Percentiles rank a stretch among this genome's conserved stretches.
Conservation (phyloP, 2,113 vertebrate genomes). For the Gasterosteus nipponicus region DNA sequence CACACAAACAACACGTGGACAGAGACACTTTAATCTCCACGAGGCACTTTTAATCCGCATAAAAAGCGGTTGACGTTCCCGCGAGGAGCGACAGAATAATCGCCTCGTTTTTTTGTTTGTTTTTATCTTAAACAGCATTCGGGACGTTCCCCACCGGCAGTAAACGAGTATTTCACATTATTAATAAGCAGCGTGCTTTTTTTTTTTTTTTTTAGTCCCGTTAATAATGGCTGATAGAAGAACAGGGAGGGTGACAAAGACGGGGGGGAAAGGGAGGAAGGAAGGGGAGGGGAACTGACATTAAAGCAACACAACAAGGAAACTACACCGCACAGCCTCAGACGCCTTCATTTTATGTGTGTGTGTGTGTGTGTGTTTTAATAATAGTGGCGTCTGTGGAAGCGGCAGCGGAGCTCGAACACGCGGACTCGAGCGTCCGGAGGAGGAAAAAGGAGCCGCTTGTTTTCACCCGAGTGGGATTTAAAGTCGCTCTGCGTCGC, state of each 20-base stretch:
- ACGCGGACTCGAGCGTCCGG: slow-evolving; percentile 36
- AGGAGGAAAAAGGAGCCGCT: slow-evolving; percentile 25
- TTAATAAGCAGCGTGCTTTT: too few relatives aligned
- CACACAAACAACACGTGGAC: neutral
- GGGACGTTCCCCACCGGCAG: neutral
- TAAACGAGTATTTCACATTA: fast-evolving
- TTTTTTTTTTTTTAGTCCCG: neutral
- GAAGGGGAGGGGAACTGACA: slow-evolving; percentile 80
- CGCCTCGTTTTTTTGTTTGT: neutral
- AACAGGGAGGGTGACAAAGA: slow-evolving; percentile 75
- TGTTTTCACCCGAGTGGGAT: slow-evolving; percentile 48
- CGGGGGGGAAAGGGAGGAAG: slow-evolving; percentile 56
- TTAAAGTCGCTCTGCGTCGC: slow-evolving; percentile 64
- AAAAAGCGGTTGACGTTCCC: slow-evolving; percentile 15
- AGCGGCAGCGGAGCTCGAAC: slow-evolving; percentile 38
- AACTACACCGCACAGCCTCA: slow-evolving; percentile 73
- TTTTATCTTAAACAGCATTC: neutral
- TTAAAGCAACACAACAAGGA: slow-evolving; percentile 84
- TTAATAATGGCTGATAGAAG: slow-evolving; percentile 17
- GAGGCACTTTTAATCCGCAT: slow-evolving; percentile 38
- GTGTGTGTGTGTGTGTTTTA: slow-evolving; percentile 46
- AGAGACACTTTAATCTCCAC: neutral
- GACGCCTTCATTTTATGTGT: slow-evolving; percentile 77
- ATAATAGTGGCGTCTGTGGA: slow-evolving; percentile 68
- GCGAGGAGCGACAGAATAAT: slow-evolving; percentile 24